These are phyloP conservation scores for Dolomedes plantarius DNA, from an alignment of 2,888 invertebrate genomes.

Conservation along the genomic window DNA sequence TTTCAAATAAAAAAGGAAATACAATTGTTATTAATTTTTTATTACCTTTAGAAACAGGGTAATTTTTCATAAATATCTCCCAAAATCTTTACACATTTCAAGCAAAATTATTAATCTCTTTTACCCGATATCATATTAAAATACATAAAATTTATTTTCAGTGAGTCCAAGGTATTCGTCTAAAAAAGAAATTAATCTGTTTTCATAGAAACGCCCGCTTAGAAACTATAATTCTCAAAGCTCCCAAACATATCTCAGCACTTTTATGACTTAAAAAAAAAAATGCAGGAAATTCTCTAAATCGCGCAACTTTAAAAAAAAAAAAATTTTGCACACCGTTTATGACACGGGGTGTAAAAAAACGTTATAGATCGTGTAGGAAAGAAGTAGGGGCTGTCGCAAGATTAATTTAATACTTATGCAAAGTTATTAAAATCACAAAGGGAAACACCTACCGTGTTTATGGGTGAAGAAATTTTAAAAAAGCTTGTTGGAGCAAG, in stretches of 20 bases:
- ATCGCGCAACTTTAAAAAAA: neutral
- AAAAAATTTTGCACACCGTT: neutral
- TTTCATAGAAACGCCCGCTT: no score
- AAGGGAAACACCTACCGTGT: constrained; percentile 27
- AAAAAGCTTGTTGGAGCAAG: constrained; percentile 11
- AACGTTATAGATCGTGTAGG: neutral
- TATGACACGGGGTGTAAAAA: neutral
- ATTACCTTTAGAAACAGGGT: no score
- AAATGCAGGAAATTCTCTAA: neutral
- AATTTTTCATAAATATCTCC: no score
- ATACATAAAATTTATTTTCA: no score
- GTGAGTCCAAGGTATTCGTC: no score
- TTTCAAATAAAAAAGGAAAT: no score
- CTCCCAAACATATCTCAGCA: neutral
- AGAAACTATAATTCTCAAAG: neutral
- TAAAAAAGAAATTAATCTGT: no score
- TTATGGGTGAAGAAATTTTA: constrained; percentile 37
- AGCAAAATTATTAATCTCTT: no score
- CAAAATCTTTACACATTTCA: no score
- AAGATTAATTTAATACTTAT: constrained; percentile 48
- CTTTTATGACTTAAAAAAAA: neutral
- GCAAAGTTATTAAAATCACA: constrained; percentile 40
- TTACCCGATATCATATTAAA: no score
- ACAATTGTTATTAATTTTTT: no score
- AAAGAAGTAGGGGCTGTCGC: neutral